Base-by-base conservation (phyloP, 2,888 invertebrate species). In the Ommatoiulus sabulosus region DNA sequence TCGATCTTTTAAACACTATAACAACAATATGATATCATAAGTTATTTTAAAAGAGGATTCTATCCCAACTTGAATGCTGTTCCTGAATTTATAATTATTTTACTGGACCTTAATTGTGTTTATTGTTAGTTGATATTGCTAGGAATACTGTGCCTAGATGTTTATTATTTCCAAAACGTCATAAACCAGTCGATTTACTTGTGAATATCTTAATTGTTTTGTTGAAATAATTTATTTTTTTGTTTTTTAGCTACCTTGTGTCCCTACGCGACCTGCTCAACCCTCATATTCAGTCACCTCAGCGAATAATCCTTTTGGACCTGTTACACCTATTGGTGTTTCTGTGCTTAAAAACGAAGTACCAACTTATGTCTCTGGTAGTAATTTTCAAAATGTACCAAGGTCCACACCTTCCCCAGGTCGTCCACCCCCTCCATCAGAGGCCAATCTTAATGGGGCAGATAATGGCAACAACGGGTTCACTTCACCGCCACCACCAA, bases 401-500 rank as follows among this genome's bases (percentile, higher is more conserved):
- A 24, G 35, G 80, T 80, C 80, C 12, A 8, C 80, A 8, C 35
- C 80, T 15, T 35, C 12, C 80, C 80, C 80, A 35, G 80, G 80
- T 3, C 86, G 89, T 43, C 89, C 89, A 43, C 89, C 89, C 17
- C 89, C 89, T 20, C 89, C 89, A 24, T 72, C 63, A 52, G 63
- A 63, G 8, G 86, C 85, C 43, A 86, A 44, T 12, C 44, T 48
- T 86, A 86, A 52, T 44, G 87, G 57, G 12, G 89, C 89, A 35
- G 86, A 89, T 35, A 80, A 48, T 10, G 17, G 46, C 48, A 48
- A 86, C 46, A 46, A 86, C 44, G 46, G 48, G 44, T 86, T 86
- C 48, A 89, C 90, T 85, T 89, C 87, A 63, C 89, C 46, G 20
- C 90, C 90, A 63, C 90, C 90, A 12, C 90, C 90, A 43, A 89